Base-by-base conservation (phyloP, 1,140 invertebrate genomes). In the Oreohelix idahoensis region DNA sequence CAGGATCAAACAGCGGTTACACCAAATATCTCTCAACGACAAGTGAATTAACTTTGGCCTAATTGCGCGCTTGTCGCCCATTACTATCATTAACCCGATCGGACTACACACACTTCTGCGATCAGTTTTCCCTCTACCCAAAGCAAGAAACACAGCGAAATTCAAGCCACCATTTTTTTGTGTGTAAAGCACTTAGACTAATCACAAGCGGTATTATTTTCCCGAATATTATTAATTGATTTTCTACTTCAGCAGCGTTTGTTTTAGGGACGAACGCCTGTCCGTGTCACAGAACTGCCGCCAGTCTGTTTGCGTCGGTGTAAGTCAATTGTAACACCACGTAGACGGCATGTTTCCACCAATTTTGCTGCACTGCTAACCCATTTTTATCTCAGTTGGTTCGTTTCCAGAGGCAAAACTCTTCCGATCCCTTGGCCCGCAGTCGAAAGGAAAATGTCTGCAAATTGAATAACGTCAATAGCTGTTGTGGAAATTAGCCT, bases 381-480 rank as follows among this genome's bases (percentile, higher is more conserved):
- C 45, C 53, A 81, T 69, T 66, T n/a, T 75, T 58, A 15, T 58
- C 32, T 51, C 79, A 49, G n/a, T 45, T 70, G 39, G 35, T 74
- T 36, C 58, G 32, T 20, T 49, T 66, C 79, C 49, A 66, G 79
- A 38, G 71, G 39, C 79, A n/a, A 49, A 78, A 77, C 26, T 76
- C 23, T 26, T 38, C 53, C 32, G 45, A 76, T 73, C 74, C n/a
- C 49, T 79, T 79, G 80, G 75, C 84, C 80, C 26, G 79, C 38
- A 74, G 80, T 81, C 81, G 80, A 74, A 49, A 79, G 42, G 84
- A 70, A 83, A 85, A 82, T 79, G 80, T 35, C 80, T n/a, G 49
- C 81, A 82, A 85, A 85, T 74, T 79, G 66, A 85, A 85, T 85
- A 85, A 85, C 70, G 84, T 85, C 84, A 85, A 75, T 83, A 77